Evolutionary conservation across 2,888 invertebrate genomes (phyloP), one percentile per base, ranked within the genome.

Genomic region (Drosophila flavopinicola): DNA sequence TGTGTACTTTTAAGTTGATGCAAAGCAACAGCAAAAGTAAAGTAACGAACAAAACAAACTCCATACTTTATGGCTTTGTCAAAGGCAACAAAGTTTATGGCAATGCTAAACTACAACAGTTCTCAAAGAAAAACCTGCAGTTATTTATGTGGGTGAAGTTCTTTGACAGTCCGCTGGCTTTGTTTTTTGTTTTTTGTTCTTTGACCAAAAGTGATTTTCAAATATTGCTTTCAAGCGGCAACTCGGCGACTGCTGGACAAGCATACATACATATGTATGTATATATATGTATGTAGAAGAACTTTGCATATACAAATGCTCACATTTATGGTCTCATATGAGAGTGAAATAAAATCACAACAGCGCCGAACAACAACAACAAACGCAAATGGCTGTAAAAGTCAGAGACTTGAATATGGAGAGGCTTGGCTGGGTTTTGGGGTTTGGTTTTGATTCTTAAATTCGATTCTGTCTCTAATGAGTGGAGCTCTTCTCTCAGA

Each of bases 71-170:
- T 9, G 27, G 6, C 9, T 44, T 29, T 10, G 27, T 11, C 13
- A 7, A 37, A 35, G 57, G 25, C 17, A 32, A 47, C 39, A 44
- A 52, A 47, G 24, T 49, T 49, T 29, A 24, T 56, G 29, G 24
- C 54, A 32, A 42, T 49, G 39, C 52, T 23, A 20, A 74, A 7
- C 51, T 38, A 57, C 53, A 20, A 48, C 48, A 11, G 24, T 5
- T 33, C 35, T 49, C 39, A 6, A 32, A 49, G 60, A 27, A 47
- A 47, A 56, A 33, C 13, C 42, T 32, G 10, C 32, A 33, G 52
- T 74, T 61, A 76, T 68, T 77, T 70, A 85, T 85, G 85, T 77
- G 75, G 82, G 77, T 85, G 72, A 76, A 75, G 67, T 76, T 75
- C 60, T 60, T 10, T 56, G 64, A 58, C 71, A 65, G 44, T 47